Evolutionary conservation across 2,888 invertebrate species (phyloP).

Genomic region (Celastrina argiolus): DNA sequence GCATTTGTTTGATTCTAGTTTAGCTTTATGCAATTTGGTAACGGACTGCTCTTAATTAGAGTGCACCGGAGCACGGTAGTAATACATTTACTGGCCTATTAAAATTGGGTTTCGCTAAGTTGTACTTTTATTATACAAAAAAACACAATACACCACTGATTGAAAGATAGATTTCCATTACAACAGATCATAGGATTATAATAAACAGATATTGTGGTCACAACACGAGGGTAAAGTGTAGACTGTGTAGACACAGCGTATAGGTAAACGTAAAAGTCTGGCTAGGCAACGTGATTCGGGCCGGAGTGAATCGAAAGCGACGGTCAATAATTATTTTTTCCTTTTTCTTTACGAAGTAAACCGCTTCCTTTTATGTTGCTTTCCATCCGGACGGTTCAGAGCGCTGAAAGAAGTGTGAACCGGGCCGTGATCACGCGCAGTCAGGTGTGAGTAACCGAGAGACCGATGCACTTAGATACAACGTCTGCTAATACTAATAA

Average conservation of each 20-base stretch:
- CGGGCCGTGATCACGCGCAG: slow-evolving; percentile 62
- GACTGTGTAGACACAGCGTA: not conserved
- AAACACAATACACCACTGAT: not conserved
- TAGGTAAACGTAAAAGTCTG: slow-evolving; percentile 13
- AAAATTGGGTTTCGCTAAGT: not conserved
- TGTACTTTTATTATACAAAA: not conserved
- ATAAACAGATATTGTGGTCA: not conserved
- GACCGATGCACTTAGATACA: slow-evolving; percentile 60
- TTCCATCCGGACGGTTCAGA: slow-evolving; percentile 65
- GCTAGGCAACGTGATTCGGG: slow-evolving; percentile 22
- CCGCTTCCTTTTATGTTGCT: slow-evolving; percentile 66
- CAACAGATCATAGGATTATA: not conserved
- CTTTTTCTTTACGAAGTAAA: slow-evolving; percentile 61
- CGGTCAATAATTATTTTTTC: slow-evolving; percentile 35
- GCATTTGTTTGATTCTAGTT: not conserved
- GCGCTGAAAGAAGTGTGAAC: slow-evolving; percentile 69
- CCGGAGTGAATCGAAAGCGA: slow-evolving; percentile 33
- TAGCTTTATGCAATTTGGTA: not conserved
- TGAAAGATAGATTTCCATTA: not conserved
- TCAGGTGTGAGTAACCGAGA: slow-evolving; percentile 63
- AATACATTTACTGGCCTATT: not conserved
- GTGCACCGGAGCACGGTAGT: too few relatives aligned
- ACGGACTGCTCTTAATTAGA: not conserved
- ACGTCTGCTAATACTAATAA: slow-evolving; percentile 66
- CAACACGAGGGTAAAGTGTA: not conserved